A percentile compares a stretch with the other conserved stretches of the same genome.
These are phyloP conservation scores for Eurytoma adleriae DNA, from an alignment of 2,888 invertebrate species.

Conservation along the genomic window DNA sequence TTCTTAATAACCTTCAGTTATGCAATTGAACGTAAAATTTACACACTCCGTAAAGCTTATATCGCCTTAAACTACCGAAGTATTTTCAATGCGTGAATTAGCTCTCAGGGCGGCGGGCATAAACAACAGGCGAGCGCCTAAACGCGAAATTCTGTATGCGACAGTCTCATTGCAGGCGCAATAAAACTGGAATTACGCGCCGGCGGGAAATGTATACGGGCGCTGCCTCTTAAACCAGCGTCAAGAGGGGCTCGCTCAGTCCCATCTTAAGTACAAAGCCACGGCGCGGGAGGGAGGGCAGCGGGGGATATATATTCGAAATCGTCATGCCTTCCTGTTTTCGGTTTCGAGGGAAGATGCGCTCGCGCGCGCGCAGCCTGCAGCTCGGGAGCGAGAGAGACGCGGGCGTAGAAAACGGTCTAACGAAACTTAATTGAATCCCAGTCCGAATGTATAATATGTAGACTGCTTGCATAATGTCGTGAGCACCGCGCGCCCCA, in stretches of 20 bases:
- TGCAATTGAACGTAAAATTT: no score
- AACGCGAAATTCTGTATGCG: background rate
- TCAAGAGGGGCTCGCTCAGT: background rate
- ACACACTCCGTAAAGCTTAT: no score
- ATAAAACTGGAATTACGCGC: conserved; percentile 11
- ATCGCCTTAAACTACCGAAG: no score
- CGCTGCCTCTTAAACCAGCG: conserved; percentile 9
- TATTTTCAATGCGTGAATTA: no score
- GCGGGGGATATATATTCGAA: conserved; percentile 1
- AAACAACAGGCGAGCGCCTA: background rate
- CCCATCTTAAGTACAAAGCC: conserved; percentile 5
- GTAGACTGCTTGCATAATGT: conserved; percentile 76
- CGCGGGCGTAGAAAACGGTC: conserved; percentile 65
- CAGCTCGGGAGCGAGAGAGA: background rate
- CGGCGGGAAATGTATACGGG: background rate
- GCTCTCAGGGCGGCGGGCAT: background rate
- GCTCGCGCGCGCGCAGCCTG: background rate
- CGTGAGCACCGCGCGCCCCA: conserved; percentile 63
- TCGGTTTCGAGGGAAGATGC: conserved; percentile 18
- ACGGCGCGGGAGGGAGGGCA: background rate
- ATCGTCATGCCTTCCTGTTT: conserved; percentile 33
- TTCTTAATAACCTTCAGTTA: no score
- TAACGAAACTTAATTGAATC: conserved; percentile 76
- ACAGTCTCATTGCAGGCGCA: background rate
- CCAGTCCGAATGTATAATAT: conserved; percentile 76